Evolutionary conservation across 1,140 invertebrate genomes (phyloP).

Genomic region (Ectropis grisescens): DNA sequence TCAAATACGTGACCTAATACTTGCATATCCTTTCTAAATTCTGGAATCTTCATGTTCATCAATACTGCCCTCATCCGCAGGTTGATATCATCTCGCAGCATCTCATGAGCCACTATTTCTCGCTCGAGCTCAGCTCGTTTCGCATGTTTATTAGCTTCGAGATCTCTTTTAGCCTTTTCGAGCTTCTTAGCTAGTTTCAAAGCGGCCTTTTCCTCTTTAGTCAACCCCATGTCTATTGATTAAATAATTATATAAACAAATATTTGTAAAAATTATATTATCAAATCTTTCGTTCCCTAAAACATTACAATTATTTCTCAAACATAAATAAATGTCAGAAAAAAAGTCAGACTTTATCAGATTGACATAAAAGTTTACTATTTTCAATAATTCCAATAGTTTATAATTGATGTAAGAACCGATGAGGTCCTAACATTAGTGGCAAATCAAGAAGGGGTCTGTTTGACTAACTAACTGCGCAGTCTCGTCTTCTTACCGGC

Average conservation of each 20-base stretch:
- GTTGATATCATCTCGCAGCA: constrained; percentile 31
- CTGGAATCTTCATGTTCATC: constrained; percentile 53
- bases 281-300: too few relatives aligned
- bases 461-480: too few relatives aligned
- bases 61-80: constrained; percentile 44
- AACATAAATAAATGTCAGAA: too few relatives aligned
- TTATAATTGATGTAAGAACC: too few relatives aligned
- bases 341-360: too few relatives aligned
- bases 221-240: constrained; percentile 29
- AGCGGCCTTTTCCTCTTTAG: constrained; percentile 46
- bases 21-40: constrained; percentile 52
- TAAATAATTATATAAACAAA: constrained; percentile 8
- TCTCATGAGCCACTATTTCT: constrained; percentile 38
- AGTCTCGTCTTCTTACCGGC: too few relatives aligned
- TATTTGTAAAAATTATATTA: constrained; percentile 6
- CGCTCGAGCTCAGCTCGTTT: constrained; percentile 40
- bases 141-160: constrained; percentile 28
- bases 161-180: constrained; percentile 35
- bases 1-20: constrained; percentile 56
- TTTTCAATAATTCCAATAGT: too few relatives aligned
- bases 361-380: too few relatives aligned
- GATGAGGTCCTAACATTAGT: too few relatives aligned
- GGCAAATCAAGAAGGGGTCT: too few relatives aligned
- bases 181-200: constrained; percentile 44
- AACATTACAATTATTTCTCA: too few relatives aligned